A percentile compares a stretch with the other conserved stretches of the same genome.
phyloP scores from a whole-genome alignment of 2,797 vertebrate species.

The Pteronotus mesoamericanus region DNA sequence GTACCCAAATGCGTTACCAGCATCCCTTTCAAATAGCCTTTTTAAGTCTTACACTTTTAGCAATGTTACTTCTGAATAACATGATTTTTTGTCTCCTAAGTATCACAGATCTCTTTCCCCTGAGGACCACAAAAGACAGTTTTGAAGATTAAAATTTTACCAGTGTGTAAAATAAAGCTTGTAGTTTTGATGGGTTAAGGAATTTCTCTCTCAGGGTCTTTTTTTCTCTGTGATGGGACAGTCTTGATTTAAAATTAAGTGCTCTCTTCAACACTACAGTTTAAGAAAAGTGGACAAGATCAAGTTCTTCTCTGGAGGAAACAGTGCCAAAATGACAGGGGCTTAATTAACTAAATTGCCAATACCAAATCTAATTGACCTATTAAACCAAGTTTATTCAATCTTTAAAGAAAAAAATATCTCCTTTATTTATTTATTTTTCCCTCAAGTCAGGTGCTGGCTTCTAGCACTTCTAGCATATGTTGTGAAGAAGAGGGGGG shows the following conservation, averaged over 20 bases:
- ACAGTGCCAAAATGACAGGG: not conserved
- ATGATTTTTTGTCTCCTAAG: not conserved
- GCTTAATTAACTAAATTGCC: not conserved
- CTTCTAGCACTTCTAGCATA: not conserved
- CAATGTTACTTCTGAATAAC: not conserved
- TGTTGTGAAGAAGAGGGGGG: not conserved
- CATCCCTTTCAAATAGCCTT: not conserved
- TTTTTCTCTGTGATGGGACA: not conserved
- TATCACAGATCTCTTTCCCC: not conserved
- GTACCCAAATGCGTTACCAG: not conserved
- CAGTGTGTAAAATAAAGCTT: not conserved
- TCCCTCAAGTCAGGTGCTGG: not conserved
- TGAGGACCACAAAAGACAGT: not conserved
- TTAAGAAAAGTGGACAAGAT: not conserved
- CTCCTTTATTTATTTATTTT: not conserved
- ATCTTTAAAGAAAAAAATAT: not conserved
- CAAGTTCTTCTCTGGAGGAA: not conserved
- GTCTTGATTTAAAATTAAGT: not conserved
- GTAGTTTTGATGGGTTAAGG: not conserved
- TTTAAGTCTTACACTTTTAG: not conserved
- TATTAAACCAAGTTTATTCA: not conserved
- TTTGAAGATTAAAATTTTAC: not conserved
- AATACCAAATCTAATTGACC: not conserved
- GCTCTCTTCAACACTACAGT: not conserved
- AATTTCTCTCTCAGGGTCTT: not conserved